Conservation (phyloP, 2,888 invertebrate genomes). For the Drosophila glabriapex region DNA sequence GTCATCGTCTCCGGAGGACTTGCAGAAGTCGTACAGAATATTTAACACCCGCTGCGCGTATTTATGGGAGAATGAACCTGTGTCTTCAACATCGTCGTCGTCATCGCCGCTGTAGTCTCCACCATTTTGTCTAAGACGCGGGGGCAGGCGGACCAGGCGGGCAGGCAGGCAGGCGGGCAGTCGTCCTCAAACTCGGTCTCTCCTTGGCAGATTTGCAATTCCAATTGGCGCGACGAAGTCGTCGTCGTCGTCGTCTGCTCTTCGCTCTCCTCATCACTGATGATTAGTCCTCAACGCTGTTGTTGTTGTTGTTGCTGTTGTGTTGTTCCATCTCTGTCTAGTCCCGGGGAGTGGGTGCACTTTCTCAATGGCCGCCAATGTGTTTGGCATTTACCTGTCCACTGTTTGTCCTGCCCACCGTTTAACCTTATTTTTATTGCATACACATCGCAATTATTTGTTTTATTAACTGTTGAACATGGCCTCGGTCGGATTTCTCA, state of each 20-base stretch:
- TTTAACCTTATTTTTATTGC: conserved; percentile 81
- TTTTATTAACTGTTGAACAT: conserved; percentile 81
- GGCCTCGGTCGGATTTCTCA: conserved; percentile 50
- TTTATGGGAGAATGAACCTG: conserved; percentile 85
- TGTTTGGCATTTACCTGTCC: conserved; percentile 44
- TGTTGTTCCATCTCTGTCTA: conserved; percentile 48
- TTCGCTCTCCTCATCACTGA: conserved; percentile 32
- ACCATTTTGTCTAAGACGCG: conserved; percentile 75
- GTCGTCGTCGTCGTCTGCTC: conserved; percentile 35
- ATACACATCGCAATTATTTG: conserved; percentile 77
- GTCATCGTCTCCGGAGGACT: conserved; percentile 64
- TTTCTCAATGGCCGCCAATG: conserved; percentile 64
- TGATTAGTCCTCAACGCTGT: conserved; percentile 54
- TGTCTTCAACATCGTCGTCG: conserved; percentile 52
- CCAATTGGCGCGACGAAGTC: conserved; percentile 74
- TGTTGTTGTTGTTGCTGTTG: background rate
- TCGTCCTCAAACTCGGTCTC: conserved; percentile 27
- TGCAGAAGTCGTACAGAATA: conserved; percentile 79
- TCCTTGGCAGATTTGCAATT: conserved; percentile 72
- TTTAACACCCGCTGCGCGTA: conserved; percentile 83
- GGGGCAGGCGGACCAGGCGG: conserved; percentile 7
- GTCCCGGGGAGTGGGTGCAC: conserved; percentile 19
- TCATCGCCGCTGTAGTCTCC: conserved; percentile 36
- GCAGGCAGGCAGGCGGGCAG: background rate
- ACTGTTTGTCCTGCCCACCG: conserved; percentile 57